Percentiles rank a stretch among this genome's conserved stretches.
Conservation (phyloP, 35 echinoderm and acorn worm genomes). For the Anneissia japonica region DNA sequence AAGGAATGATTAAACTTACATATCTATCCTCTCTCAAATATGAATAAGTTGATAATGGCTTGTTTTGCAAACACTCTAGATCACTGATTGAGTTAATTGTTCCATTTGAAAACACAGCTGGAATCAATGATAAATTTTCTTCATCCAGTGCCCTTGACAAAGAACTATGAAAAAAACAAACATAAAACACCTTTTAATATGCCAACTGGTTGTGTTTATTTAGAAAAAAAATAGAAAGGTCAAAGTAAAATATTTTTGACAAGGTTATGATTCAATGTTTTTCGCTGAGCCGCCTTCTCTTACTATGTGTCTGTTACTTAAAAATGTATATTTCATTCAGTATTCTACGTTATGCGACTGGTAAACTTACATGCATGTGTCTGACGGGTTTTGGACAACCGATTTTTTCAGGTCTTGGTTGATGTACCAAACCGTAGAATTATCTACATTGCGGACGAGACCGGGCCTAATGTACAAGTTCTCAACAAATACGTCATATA, state of each 20-base stretch:
- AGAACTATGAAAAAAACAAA: too few species aligned
- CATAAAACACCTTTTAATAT: too few species aligned
- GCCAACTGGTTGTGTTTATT: too few species aligned
- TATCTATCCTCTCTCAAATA: too few species aligned
- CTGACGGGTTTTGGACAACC: constrained; percentile 1
- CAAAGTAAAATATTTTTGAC: background rate
- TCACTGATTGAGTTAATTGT: too few species aligned
- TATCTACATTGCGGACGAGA: background rate
- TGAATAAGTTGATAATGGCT: too few species aligned
- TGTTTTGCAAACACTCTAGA: too few species aligned
- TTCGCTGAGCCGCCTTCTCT: background rate
- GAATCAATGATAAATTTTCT: too few species aligned
- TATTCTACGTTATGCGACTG: background rate
- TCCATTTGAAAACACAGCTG: too few species aligned
- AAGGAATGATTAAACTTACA: too few species aligned
- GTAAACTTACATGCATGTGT: constrained; percentile 27
- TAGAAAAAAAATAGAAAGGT: background rate
- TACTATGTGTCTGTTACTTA: background rate
- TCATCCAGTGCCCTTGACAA: too few species aligned
- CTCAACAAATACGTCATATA: background rate
- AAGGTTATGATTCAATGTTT: background rate
- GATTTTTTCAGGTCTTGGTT: background rate
- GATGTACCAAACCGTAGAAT: constrained; percentile 13
- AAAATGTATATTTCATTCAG: background rate
- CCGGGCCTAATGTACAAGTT: constrained; percentile 9